Evolutionary conservation across 2,888 invertebrate species (phyloP).

Genomic region (Drosophila histrio): DNA sequence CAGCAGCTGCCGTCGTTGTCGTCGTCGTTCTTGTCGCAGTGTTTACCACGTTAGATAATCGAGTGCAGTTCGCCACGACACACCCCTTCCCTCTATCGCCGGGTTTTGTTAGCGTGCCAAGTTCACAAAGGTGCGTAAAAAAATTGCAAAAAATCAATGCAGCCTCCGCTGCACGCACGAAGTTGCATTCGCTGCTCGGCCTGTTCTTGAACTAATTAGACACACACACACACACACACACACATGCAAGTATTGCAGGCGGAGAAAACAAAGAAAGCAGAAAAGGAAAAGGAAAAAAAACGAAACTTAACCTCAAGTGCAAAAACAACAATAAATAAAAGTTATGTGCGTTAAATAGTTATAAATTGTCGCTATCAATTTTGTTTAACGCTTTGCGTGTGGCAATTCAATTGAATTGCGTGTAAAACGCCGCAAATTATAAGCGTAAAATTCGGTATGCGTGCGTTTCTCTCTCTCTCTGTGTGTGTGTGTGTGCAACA

Average conservation of each 20-base stretch:
- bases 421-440: slow-evolving; percentile 38
- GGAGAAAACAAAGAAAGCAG: background rate
- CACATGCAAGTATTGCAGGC: background rate
- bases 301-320: slow-evolving; percentile 33
- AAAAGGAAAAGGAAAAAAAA: too few species aligned
- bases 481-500: slow-evolving; percentile 35
- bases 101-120: background rate
- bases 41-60: slow-evolving; percentile 49
- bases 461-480: background rate
- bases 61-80: background rate
- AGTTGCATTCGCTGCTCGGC: too few species aligned
- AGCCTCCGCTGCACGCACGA: too few species aligned
- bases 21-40: background rate
- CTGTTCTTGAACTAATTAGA: slow-evolving; percentile 27
- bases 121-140: slow-evolving; percentile 40
- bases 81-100: background rate
- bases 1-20: background rate
- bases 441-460: background rate
- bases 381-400: slow-evolving; percentile 61
- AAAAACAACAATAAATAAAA: background rate
- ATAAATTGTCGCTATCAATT: slow-evolving; percentile 30
- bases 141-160: background rate
- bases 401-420: slow-evolving; percentile 66
- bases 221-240: background rate
- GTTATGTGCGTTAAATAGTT: slow-evolving; percentile 40